These are phyloP conservation scores for Chalcosyrphus nemorum DNA, from an alignment of 2,888 invertebrate species.

Conservation along the genomic window DNA sequence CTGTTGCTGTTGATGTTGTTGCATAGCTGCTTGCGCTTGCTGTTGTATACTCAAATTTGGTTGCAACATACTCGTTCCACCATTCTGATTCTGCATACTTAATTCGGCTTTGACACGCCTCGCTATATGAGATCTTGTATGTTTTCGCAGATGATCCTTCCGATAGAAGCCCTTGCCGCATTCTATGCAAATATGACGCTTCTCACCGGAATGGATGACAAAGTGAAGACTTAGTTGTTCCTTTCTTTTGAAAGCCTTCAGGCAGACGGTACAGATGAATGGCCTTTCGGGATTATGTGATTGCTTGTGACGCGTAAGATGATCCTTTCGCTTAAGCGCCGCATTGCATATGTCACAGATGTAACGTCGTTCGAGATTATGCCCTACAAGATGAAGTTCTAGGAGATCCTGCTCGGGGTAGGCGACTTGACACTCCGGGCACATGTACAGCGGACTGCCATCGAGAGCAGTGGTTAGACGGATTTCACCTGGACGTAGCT, in stretches of 20 bases:
- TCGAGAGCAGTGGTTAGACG: slow-evolving; percentile 90
- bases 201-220: slow-evolving; percentile 94
- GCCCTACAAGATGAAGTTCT: slow-evolving; percentile 92
- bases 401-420: slow-evolving; percentile 92
- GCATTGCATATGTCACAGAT: slow-evolving; percentile 95
- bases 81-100: slow-evolving; percentile 81
- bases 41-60: slow-evolving; percentile 78
- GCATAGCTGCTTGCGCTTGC: slow-evolving; percentile 77
- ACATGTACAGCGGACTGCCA: slow-evolving; percentile 92
- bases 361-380: slow-evolving; percentile 91
- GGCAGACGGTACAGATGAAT: slow-evolving; percentile 92
- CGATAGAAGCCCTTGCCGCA: slow-evolving; percentile 94
- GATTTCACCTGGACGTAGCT: slow-evolving; percentile 92
- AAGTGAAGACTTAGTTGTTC: slow-evolving; percentile 94
- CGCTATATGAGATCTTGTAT: slow-evolving; percentile 92
- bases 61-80: slow-evolving; percentile 80
- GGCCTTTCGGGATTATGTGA: slow-evolving; percentile 94
- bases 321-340: slow-evolving; percentile 93
- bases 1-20: slow-evolving; percentile 77
- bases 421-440: slow-evolving; percentile 94
- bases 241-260: slow-evolving; percentile 94
- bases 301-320: slow-evolving; percentile 93
- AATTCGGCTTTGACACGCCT: slow-evolving; percentile 89
- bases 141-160: slow-evolving; percentile 92
- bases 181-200: slow-evolving; percentile 92